Evolutionary conservation across 1,140 invertebrate species (phyloP).

Genomic region (Drosophila bipectinata): DNA sequence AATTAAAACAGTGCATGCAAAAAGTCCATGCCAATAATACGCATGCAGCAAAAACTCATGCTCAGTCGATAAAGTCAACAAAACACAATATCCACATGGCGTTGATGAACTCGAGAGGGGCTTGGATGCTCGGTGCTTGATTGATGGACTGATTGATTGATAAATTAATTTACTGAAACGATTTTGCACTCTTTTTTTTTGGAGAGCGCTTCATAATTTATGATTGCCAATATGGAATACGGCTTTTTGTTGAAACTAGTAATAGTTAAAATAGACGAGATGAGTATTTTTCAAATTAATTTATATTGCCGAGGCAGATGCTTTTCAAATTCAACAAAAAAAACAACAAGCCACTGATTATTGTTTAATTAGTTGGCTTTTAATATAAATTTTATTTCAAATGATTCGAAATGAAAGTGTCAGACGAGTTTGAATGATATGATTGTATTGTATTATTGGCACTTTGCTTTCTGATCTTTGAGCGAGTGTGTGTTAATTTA

Average conservation of each 20-base stretch:
- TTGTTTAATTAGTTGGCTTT: slow-evolving; percentile 17
- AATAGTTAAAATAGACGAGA: neutral
- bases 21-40: slow-evolving; percentile 72
- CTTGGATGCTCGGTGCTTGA: slow-evolving; percentile 10
- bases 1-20: slow-evolving; percentile 60
- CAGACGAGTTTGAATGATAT: slow-evolving; percentile 10
- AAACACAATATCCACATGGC: slow-evolving; percentile 14
- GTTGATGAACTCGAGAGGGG: slow-evolving; percentile 22
- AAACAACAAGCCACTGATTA: neutral
- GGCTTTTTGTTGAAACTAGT: neutral
- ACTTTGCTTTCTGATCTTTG: slow-evolving; percentile 39
- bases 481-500: slow-evolving; percentile 38
- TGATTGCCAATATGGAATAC: neutral
- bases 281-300: neutral
- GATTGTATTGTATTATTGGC: slow-evolving; percentile 59
- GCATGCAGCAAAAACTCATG: slow-evolving; percentile 49
- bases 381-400: neutral
- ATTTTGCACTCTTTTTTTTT: slow-evolving; percentile 2
- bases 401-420: slow-evolving; percentile 4
- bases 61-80: slow-evolving; percentile 17
- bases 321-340: neutral
- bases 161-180: slow-evolving; percentile 37
- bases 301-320: neutral
- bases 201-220: slow-evolving; percentile 2
- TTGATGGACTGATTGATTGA: slow-evolving; percentile 39